A percentile compares a stretch with the other conserved stretches of the same genome.
Evolutionary conservation across 2,113 vertebrate species (phyloP).

Genomic region (Burhinus bistriatus): DNA sequence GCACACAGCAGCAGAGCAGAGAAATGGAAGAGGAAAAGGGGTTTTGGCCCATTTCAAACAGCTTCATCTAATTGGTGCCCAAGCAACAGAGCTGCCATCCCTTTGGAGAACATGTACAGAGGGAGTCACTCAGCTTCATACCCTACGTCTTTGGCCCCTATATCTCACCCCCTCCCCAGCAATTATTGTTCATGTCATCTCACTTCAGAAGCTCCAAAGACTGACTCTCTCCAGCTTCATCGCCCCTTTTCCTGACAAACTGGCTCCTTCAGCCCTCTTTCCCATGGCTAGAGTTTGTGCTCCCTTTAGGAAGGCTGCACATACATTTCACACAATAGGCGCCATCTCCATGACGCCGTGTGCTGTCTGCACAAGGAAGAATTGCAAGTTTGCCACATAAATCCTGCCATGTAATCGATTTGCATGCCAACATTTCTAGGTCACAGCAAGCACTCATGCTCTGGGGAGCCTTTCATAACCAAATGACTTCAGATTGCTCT

Average conservation of each 20-base stretch:
- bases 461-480: conserved; percentile 38
- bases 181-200: background rate
- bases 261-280: background rate
- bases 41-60: background rate
- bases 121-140: background rate
- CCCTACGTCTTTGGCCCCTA: background rate
- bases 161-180: background rate
- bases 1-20: background rate
- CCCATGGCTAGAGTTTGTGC: background rate
- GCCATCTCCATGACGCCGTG: background rate
- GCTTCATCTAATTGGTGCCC: background rate
- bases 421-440: conserved; percentile 3
- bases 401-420: conserved; percentile 16
- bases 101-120: accelerated
- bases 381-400: background rate
- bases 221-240: background rate
- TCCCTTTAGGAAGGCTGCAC: background rate
- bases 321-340: background rate
- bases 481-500: conserved; percentile 18
- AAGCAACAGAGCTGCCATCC: background rate
- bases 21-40: background rate
- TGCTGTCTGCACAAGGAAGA: background rate
- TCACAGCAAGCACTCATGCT: conserved; percentile 5
- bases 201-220: background rate
- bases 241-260: background rate